Evolutionary conservation across 2,888 invertebrate genomes (phyloP), one percentile per base, ranked within the genome.

Genomic region (Agonopterix heracliana): DNA sequence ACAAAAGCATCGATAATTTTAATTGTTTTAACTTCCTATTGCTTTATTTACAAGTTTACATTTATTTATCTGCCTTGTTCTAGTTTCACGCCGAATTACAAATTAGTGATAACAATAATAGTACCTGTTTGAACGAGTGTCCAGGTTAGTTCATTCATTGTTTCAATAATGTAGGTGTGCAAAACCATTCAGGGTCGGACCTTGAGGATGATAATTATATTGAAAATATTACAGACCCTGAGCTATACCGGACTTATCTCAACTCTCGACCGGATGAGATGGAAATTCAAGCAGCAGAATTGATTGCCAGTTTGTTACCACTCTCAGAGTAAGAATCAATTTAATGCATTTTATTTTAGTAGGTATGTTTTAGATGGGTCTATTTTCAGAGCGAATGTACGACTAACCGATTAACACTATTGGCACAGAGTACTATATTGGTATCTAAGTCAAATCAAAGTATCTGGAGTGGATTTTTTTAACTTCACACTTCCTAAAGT

Each of bases 21-120:
- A 26, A 26, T 26, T 26, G 26, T 26, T 26, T 7, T 5, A 26
- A 26, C 26, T 26, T 26, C 26, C 26, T 26, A 26, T 26, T 26
- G 26, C 26, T 26, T 26, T 26, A 26, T 38, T 11, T 11, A 38
- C 11, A 5, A 38, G 38, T 11, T 10, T 14, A 42, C 42, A 9
- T n/a, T 10, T 34, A 44, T 8, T 8, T 36, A 45, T 10, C 10
- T 9, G 10, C n/a, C 56, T 51, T 47, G 49, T 81, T 75, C 46
- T 68, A 93, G 93, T 92, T 93, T 65, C 93, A 93, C 59, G 93
- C 93, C 8, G 93, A 93, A 74, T 68, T 90, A 41, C 83, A 89
- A 34, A 65, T 78, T 34, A 59, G 68, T 13, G 26, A 26, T 26
- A 61, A 61, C 41, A 57, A 56, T 8, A 60, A 60, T 1, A 47